Base-by-base conservation (phyloP, 2,888 invertebrate genomes). In the Leistus spinibarbis region DNA sequence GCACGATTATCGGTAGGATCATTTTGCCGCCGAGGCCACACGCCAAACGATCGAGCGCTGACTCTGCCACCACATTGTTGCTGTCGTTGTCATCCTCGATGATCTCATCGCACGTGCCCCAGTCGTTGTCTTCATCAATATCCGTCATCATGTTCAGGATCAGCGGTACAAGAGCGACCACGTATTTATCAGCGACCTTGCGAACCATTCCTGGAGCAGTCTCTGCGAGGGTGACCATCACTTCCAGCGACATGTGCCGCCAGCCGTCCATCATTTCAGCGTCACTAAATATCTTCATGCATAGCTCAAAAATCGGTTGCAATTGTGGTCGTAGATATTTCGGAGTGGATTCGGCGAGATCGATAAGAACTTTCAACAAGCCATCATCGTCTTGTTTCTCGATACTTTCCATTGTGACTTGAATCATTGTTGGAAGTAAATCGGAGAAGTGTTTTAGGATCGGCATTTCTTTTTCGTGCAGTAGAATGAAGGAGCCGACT, bases 171-270 rank as follows among this genome's bases (percentile, higher is more conserved):
- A 95, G 87, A 74, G 90, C 88, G 60, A 91, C 90, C 78, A 99
- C 90, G 79, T 95, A 96, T 82, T 93, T 94, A 27, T 91, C 91
- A 13, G 95, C 95, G 78, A 93, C 92, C 86, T 98, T 99, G 76
- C 99, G 91, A 56, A 99, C 94, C 95, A 98, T 98, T 2, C 97
- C 96, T 0, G 99, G 95, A 4, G 98, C 97, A 27, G 95, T 95
- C 88, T 99, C 99, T 62, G 98, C 92, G 78, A 97, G 86, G 0
- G 93, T 91, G 53, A 94, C 90, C 82, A 90, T 85, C 10, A 96
- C 93, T 86, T 99, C 99, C 54, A 99, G 87, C 0, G 95, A 93
- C 76, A 98, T 88, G 84, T 98, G 97, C 22, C 97, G 90, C 93
- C 95, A 96, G 76, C 92, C 91, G 83, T 95, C 94, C 77, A 91